Percentiles rank a stretch among this genome's conserved stretches.
phyloP scores from a whole-genome alignment of 2,113 vertebrate genomes.

The Paracanthobrama guichenoti region DNA sequence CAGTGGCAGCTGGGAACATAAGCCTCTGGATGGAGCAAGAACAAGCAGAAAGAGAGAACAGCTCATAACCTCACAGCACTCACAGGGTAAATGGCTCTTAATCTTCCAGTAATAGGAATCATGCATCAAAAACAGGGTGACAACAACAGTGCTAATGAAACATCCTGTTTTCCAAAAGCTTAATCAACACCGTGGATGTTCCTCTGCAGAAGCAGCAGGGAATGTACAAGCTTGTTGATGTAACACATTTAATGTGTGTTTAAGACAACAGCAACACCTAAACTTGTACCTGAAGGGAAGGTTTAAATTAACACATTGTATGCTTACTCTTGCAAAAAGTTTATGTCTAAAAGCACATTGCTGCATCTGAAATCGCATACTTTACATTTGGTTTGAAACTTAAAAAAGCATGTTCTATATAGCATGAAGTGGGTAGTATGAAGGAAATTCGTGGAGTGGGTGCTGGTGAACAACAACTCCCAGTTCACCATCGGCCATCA shows the following conservation, averaged over 20 bases:
- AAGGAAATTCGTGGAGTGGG: no score
- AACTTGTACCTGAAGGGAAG: neutral
- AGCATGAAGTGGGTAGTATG: no score
- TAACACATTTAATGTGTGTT: neutral
- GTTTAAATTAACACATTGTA: neutral
- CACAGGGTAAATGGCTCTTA: neutral
- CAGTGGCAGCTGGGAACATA: conserved; percentile 19
- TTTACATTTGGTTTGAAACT: no score
- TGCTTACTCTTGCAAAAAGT: neutral
- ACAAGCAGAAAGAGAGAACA: neutral
- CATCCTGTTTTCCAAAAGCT: conserved; percentile 10
- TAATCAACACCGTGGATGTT: conserved; percentile 25
- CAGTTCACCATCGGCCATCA: no score
- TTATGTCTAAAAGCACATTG: neutral
- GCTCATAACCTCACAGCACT: neutral
- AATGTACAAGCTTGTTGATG: neutral
- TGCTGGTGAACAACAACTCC: no score
- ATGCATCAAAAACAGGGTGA: conserved; percentile 4
- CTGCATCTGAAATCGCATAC: no score
- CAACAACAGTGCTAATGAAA: conserved; percentile 18
- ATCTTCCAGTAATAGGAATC: conserved; percentile 1
- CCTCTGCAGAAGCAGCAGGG: neutral
- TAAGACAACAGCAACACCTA: neutral
- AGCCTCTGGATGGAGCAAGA: neutral
- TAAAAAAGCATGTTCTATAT: no score